A percentile compares a stretch with the other conserved stretches of the same genome.
Conservation (phyloP, 2,797 vertebrate species). For the Eutrigla gurnardus region DNA sequence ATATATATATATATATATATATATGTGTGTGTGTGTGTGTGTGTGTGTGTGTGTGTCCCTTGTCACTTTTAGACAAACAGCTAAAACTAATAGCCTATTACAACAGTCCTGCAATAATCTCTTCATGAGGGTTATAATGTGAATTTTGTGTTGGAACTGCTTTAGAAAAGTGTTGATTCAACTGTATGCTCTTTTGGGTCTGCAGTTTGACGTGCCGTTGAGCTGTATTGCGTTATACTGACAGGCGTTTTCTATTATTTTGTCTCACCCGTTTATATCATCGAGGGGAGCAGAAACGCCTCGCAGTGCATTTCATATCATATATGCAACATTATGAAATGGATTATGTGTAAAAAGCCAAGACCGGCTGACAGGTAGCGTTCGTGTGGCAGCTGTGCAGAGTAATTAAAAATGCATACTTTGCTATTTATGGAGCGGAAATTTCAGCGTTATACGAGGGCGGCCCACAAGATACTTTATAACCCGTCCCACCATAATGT, state of each 20-base stretch:
- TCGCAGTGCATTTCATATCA: not conserved
- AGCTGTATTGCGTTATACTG: not conserved
- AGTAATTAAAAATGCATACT: slow-evolving; percentile 77
- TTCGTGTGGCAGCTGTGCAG: slow-evolving; percentile 29
- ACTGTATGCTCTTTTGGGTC: not conserved
- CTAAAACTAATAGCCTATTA: not conserved
- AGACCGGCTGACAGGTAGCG: slow-evolving; percentile 28
- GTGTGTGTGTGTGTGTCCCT: too few relatives aligned
- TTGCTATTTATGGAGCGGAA: slow-evolving; percentile 73
- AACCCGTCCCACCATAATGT: slow-evolving; percentile 44
- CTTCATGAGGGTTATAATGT: not conserved
- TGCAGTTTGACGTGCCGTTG: not conserved
- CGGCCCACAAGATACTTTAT: slow-evolving; percentile 35
- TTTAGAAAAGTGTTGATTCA: not conserved
- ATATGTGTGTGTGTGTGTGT: too few relatives aligned
- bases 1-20: not conserved
- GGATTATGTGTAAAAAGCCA: not conserved
- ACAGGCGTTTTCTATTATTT: not conserved
- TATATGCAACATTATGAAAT: slow-evolving; percentile 6
- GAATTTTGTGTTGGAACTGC: not conserved
- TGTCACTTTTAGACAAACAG: not conserved
- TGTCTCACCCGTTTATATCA: not conserved
- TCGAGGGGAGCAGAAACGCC: not conserved
- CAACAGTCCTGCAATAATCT: not conserved
- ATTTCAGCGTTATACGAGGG: slow-evolving; percentile 57